These are phyloP conservation scores for Falco biarmicus DNA, from an alignment of 2,797 vertebrate genomes.

Conservation along the genomic window DNA sequence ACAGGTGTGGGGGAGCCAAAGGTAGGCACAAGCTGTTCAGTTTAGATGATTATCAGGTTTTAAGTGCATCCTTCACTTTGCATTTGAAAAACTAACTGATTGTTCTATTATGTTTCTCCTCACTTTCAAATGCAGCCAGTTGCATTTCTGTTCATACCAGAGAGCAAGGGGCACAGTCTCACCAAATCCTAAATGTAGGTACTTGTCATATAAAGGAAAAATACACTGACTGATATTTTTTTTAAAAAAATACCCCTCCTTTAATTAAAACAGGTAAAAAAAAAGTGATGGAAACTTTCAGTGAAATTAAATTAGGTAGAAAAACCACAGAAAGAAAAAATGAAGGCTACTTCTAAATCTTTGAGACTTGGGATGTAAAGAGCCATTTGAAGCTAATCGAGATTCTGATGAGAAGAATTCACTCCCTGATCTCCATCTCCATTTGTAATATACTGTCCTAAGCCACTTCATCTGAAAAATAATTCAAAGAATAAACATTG, in stretches of 20 bases:
- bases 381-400: neutral
- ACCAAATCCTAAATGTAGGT: neutral
- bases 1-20: neutral
- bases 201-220: neutral
- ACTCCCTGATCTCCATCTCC: neutral
- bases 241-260: neutral
- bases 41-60: neutral
- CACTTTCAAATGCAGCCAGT: neutral
- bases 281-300: neutral
- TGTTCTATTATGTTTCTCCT: neutral
- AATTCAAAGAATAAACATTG: constrained; percentile 41
- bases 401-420: neutral
- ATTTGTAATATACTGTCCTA: constrained; percentile 50
- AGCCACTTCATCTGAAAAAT: constrained; percentile 43
- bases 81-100: constrained; percentile 33
- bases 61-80: neutral
- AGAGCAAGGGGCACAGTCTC: neutral
- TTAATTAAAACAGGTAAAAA: neutral
- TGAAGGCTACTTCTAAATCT: neutral
- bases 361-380: neutral
- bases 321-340: neutral
- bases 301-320: neutral
- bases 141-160: neutral
- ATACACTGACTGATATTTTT: neutral
- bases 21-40: neutral